A percentile compares a stretch with the other conserved stretches of the same genome.
phyloP scores from a whole-genome alignment of 2,113 vertebrate species.

The Paradoxurus hermaphroditus region DNA sequence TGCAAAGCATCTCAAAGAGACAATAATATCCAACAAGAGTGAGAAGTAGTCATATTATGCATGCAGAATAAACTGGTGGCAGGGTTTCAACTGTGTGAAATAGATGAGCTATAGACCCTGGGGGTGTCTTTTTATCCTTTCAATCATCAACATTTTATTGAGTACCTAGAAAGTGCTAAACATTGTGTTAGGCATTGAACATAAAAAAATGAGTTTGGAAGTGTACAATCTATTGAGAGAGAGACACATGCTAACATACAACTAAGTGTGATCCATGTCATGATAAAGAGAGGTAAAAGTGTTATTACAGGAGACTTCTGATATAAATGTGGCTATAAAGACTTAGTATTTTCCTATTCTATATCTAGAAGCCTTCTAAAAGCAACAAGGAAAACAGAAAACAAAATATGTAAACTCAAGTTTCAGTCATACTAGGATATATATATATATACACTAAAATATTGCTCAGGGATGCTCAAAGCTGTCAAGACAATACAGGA shows the following conservation, averaged over 20 bases:
- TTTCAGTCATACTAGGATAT: neutral
- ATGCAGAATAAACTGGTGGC: neutral
- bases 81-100: neutral
- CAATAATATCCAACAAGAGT: neutral
- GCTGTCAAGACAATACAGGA: neutral
- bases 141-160: neutral
- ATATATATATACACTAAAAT: neutral
- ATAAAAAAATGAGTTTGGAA: neutral
- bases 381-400: neutral
- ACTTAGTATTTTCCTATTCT: neutral
- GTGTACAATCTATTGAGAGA: neutral
- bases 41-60: neutral
- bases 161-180: neutral
- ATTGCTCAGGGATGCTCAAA: neutral
- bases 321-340: neutral
- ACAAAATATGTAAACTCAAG: neutral
- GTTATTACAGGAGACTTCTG: neutral
- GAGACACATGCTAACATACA: neutral
- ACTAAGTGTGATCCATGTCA: neutral
- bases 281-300: neutral
- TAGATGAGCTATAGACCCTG: neutral
- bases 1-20: neutral
- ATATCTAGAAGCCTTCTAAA: neutral
- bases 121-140: neutral
- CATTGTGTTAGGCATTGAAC: neutral